phyloP scores from a whole-genome alignment of 1,140 invertebrate genomes.

The Heterodera schachtii region DNA sequence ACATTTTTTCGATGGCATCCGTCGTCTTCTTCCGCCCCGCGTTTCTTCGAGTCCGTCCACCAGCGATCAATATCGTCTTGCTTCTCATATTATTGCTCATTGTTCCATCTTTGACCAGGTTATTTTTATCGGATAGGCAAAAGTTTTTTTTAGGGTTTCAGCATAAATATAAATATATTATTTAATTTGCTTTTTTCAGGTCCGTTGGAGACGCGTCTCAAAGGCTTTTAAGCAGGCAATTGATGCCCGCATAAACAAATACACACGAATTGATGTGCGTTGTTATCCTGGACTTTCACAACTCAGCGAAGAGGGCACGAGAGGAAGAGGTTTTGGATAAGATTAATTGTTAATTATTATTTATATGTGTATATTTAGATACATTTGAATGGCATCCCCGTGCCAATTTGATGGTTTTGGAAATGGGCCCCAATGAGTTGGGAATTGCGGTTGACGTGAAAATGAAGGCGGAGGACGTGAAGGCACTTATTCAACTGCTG shows the following conservation, averaged over 20 bases:
- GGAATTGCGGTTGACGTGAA: constrained; percentile 60
- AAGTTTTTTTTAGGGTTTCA: not conserved
- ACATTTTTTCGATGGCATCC: constrained; percentile 46
- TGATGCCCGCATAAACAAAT: constrained; percentile 46
- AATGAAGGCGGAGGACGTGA: constrained; percentile 49
- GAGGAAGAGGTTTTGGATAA: not conserved
- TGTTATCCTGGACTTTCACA: constrained; percentile 56
- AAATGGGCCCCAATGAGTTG: constrained; percentile 47
- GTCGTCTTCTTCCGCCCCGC: constrained; percentile 35
- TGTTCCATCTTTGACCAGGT: constrained; percentile 55
- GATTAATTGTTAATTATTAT: not conserved
- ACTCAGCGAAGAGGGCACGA: constrained; percentile 36
- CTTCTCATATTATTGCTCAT: constrained; percentile 41
- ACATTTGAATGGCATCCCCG: constrained; percentile 58
- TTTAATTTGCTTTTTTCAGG: constrained; percentile 16
- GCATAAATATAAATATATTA: not conserved
- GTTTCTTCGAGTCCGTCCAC: constrained; percentile 23
- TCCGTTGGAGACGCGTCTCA: constrained; percentile 60
- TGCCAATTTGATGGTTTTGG: constrained; percentile 53
- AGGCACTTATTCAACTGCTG: constrained; percentile 47
- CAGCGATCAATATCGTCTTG: constrained; percentile 45
- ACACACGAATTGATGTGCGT: constrained; percentile 55
- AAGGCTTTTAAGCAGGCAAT: constrained; percentile 46
- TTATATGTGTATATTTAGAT: constrained; percentile 35
- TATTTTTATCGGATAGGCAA: not conserved